Conservation (phyloP, 2,888 invertebrate species). For the Siphonodentalium dalli region DNA sequence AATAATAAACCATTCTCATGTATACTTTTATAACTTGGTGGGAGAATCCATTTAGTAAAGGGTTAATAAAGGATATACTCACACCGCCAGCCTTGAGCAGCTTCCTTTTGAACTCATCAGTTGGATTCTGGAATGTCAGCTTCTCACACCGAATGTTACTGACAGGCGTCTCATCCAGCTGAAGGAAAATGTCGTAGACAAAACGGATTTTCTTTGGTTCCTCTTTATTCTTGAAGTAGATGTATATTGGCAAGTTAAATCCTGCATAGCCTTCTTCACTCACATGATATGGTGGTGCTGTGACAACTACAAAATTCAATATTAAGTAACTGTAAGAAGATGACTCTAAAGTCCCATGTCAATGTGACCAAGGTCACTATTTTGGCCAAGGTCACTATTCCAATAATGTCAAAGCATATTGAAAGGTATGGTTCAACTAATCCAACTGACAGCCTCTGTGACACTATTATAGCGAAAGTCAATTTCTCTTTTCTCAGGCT, state of each 20-base stretch:
- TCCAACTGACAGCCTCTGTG: too few relatives aligned
- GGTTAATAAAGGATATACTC: slow-evolving; percentile 60
- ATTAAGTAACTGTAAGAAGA: too few relatives aligned
- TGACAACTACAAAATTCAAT: slow-evolving; percentile 75
- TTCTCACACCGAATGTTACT: slow-evolving; percentile 80
- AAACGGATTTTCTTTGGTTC: slow-evolving; percentile 82
- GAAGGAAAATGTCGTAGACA: slow-evolving; percentile 85
- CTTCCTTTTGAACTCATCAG: slow-evolving; percentile 88
- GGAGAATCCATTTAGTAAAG: too few relatives aligned
- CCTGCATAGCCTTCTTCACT: slow-evolving; percentile 97
- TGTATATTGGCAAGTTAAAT: slow-evolving; percentile 87
- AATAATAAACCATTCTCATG: too few relatives aligned
- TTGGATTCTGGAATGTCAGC: slow-evolving; percentile 83
- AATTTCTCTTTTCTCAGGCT: too few relatives aligned
- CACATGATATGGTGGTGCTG: slow-evolving; percentile 88
- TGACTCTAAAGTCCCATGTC: too few relatives aligned
- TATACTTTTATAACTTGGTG: too few relatives aligned
- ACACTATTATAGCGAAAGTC: too few relatives aligned
- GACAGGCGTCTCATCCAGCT: slow-evolving; percentile 76
- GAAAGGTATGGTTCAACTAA: too few relatives aligned
- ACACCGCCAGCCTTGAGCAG: slow-evolving; percentile 86
- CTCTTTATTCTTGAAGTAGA: slow-evolving; percentile 81
- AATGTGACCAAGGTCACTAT: too few relatives aligned
- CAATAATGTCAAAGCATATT: too few relatives aligned
- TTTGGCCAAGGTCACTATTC: too few relatives aligned